Evolutionary conservation across 2,113 vertebrate species (phyloP), one percentile per base, ranked within the genome.

Genomic region (Phylloscopus trochilus): DNA sequence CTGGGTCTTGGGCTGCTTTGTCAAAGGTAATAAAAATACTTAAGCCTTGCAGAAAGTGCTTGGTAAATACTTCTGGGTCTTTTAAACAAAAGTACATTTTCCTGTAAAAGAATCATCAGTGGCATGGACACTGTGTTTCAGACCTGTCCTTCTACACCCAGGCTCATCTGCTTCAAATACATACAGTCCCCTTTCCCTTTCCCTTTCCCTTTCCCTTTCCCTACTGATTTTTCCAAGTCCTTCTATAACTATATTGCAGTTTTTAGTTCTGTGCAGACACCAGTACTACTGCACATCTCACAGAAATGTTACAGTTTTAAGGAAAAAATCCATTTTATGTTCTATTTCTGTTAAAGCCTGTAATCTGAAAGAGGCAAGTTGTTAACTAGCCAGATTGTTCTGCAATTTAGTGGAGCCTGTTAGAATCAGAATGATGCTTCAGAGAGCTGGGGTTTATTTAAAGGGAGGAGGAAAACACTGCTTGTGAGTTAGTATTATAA

Each of bases 341-440:
- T 87, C 27, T 46, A 6, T 75, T 91, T 79, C 30, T 33, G 17
- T 82, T 58, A 55, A 84, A 73, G 44, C 53, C 44, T 66, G 33
- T 58, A 41, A 60, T 80, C 76, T 66, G 78, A 85, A 88, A 73
- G 49, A 59, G 67, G 37, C 39, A n/a, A 52, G 31, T 78, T 85
- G 62, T 22, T 92, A 88, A 93, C 58, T 53, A 56, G 74, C 46
- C 16, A 49, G 37, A 49, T 87, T 3, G 0, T 75, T 82, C 53
- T 62, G 31, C 55, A 51, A 5, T 64, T 94, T 89, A 56, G 56
- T 75, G 62, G 60, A 84, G 46, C 14, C 81, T 92, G n/a, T 84
- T 84, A 72, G 78, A 90, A 53, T 76, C 58, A 83, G 66, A 94
- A 83, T 73, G 15, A 80, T 80, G 92, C 67, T 95, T 90, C 51